These are phyloP conservation scores for Tholera decimalis DNA, from an alignment of 2,888 invertebrate species.

Conservation along the genomic window DNA sequence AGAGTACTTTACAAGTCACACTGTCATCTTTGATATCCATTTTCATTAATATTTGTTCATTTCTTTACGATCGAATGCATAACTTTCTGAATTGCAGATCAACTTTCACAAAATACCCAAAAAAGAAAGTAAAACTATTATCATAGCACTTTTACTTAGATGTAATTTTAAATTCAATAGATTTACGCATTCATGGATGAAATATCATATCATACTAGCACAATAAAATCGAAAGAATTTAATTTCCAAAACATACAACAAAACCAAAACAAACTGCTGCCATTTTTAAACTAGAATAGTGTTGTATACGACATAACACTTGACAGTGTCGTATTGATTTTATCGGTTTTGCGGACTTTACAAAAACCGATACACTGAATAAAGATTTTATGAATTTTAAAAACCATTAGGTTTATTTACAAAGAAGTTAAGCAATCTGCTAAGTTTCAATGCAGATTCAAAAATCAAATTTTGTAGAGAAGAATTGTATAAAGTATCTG, in stretches of 20 bases:
- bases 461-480: too few species aligned
- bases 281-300: slow-evolving; percentile 53
- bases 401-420: too few species aligned
- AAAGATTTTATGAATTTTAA: neutral
- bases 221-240: neutral
- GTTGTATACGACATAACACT: neutral
- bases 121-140: neutral
- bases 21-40: slow-evolving; percentile 73
- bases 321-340: slow-evolving; percentile 22
- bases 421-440: too few species aligned
- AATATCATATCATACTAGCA: neutral
- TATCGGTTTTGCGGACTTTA: slow-evolving; percentile 13
- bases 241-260: slow-evolving; percentile 43
- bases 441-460: too few species aligned
- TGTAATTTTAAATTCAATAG: neutral
- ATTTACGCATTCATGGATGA: neutral
- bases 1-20: slow-evolving; percentile 73
- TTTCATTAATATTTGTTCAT: slow-evolving; percentile 38
- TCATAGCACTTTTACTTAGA: neutral
- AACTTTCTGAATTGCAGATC: neutral
- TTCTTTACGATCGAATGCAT: neutral
- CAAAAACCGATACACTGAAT: slow-evolving; percentile 2
- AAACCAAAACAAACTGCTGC: slow-evolving; percentile 64
- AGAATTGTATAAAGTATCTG: too few species aligned
- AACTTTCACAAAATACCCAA: slow-evolving; percentile 38